These are phyloP conservation scores for Montifringilla adamsi DNA, from an alignment of 2,113 vertebrate species.

Conservation along the genomic window DNA sequence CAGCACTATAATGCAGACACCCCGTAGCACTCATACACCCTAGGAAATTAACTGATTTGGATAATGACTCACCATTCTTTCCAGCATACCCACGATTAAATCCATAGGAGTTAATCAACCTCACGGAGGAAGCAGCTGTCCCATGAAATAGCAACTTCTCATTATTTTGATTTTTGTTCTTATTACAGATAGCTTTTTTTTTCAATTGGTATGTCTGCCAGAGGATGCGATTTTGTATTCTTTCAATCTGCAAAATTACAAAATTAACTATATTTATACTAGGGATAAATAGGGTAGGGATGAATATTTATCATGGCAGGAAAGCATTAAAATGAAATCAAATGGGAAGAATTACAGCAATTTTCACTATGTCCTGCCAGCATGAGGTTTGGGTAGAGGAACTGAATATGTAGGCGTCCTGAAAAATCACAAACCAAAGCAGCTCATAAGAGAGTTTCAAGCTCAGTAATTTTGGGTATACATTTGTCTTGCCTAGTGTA, in stretches of 20 bases:
- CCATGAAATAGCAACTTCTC: conserved; percentile 86
- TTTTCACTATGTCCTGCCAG: neutral
- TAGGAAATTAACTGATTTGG: neutral
- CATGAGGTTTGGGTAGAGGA: neutral
- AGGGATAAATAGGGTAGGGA: neutral
- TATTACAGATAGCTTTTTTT: conserved; percentile 76
- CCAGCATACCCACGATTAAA: conserved; percentile 90
- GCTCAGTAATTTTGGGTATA: neutral
- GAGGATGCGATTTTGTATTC: conserved; percentile 82
- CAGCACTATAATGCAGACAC: rapidly evolving
- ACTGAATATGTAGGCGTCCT: neutral
- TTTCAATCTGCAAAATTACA: conserved; percentile 79
- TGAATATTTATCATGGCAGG: neutral
- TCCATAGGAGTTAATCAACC: conserved; percentile 75
- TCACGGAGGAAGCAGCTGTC: conserved; percentile 58
- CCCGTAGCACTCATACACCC: neutral
- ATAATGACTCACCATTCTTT: conserved; percentile 76
- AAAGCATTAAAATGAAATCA: neutral
- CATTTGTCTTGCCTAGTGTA: neutral
- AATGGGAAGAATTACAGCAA: neutral
- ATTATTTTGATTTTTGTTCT: conserved; percentile 75
- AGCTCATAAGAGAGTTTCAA: neutral
- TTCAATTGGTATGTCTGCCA: conserved; percentile 83
- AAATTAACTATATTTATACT: neutral
- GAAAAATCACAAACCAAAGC: neutral